Evolutionary conservation across 2,113 vertebrate genomes (phyloP).

Genomic region (Eolophus roseicapilla): DNA sequence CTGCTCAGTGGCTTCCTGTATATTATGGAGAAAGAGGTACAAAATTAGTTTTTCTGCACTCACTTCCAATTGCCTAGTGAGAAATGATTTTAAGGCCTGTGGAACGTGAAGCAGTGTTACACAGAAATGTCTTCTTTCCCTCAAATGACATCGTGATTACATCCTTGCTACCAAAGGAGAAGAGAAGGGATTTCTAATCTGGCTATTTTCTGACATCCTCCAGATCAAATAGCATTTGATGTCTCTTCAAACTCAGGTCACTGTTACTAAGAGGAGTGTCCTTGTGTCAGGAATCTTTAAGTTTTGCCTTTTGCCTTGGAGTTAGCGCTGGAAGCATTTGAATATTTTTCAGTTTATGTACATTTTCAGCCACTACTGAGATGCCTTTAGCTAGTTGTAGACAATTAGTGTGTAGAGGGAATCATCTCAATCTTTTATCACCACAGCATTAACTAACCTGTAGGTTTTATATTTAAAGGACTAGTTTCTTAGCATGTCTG

Average conservation of each 20-base stretch:
- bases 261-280: not conserved
- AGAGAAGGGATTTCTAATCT: not conserved
- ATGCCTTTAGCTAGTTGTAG: not conserved
- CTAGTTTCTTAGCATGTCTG: not conserved
- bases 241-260: not conserved
- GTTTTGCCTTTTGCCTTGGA: not conserved
- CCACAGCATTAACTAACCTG: not conserved
- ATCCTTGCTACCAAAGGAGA: not conserved
- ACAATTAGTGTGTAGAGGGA: not conserved
- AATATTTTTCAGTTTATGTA: not conserved
- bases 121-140: not conserved
- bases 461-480: not conserved
- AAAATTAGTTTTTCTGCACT: constrained; percentile 5
- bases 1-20: not conserved
- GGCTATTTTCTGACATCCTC: not conserved
- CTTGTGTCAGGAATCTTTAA: not conserved
- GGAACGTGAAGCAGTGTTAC: not conserved
- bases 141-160: not conserved
- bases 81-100: not conserved
- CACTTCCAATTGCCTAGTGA: not conserved
- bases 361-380: not conserved
- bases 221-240: not conserved
- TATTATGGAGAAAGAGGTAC: not conserved
- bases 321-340: not conserved
- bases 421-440: not conserved